These are phyloP conservation scores for Macrophya annulata DNA, from an alignment of 2,888 invertebrate species.

Conservation along the genomic window DNA sequence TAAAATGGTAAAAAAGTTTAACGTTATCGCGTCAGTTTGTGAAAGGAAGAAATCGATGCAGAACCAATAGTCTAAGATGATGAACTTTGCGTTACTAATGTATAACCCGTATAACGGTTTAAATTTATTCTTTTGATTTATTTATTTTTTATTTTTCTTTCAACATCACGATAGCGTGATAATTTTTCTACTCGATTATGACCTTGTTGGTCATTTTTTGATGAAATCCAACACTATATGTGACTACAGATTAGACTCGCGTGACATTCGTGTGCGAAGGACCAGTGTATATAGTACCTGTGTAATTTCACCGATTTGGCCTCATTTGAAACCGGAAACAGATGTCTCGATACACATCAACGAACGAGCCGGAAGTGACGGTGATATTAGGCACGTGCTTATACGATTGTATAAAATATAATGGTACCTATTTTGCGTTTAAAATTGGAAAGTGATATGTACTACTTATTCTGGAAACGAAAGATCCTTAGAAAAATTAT, in stretches of 20 bases:
- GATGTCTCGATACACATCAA: constrained; percentile 49
- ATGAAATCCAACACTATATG: background rate
- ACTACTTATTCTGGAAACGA: background rate
- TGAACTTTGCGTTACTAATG: background rate
- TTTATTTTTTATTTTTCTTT: no score
- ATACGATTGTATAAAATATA: background rate
- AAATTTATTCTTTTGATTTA: background rate
- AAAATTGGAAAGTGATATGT: background rate
- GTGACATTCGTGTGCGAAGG: constrained; percentile 35
- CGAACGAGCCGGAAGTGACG: constrained; percentile 36
- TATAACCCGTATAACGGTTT: background rate
- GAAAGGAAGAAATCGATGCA: background rate
- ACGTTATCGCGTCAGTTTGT: background rate
- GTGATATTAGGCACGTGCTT: constrained; percentile 42
- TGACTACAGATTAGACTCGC: background rate
- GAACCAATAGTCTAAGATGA: background rate
- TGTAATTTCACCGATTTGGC: constrained; percentile 35
- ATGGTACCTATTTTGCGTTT: background rate
- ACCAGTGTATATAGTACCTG: background rate
- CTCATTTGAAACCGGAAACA: constrained; percentile 51
- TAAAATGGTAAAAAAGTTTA: background rate
- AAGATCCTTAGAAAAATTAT: background rate
- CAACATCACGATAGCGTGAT: background rate
- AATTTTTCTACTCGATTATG: background rate
- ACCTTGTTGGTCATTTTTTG: background rate